These are phyloP conservation scores for Cantharis nigra DNA, from an alignment of 2,888 invertebrate genomes.

Conservation along the genomic window DNA sequence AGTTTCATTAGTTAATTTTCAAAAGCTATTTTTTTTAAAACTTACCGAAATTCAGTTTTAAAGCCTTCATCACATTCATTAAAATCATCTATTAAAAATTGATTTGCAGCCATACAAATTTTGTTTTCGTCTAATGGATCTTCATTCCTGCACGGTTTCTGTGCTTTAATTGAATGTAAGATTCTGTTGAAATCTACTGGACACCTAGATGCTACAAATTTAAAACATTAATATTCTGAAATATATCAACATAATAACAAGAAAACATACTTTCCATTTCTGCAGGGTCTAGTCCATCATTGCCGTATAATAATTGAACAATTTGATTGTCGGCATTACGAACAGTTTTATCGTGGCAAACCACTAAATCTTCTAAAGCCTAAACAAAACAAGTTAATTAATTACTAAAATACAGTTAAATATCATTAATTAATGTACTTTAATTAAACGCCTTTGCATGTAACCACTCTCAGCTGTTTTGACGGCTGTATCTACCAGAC, in stretches of 20 bases:
- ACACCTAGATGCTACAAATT: conserved; percentile 68
- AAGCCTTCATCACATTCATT: conserved; percentile 73
- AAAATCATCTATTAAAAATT: conserved; percentile 63
- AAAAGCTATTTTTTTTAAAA: conserved; percentile 26
- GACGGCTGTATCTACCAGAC: conserved; percentile 98
- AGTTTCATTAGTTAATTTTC: not conserved
- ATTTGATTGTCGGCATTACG: conserved; percentile 91
- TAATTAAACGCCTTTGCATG: conserved; percentile 94
- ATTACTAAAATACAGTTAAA: not conserved
- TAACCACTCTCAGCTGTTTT: conserved; percentile 99
- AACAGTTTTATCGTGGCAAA: conserved; percentile 95
- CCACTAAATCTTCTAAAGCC: conserved; percentile 92
- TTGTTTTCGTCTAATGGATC: conserved; percentile 67
- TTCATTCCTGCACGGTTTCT: conserved; percentile 71
- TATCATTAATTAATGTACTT: conserved; percentile 53
- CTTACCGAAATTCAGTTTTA: conserved; percentile 73
- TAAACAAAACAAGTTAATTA: not conserved
- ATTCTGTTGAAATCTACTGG: conserved; percentile 89
- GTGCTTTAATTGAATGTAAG: conserved; percentile 78
- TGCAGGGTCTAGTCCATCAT: conserved; percentile 93
- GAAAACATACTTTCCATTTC: conserved; percentile 80
- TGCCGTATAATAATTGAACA: conserved; percentile 93
- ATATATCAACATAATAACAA: not conserved
- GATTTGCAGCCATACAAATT: conserved; percentile 62
- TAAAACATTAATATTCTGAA: not conserved